These are phyloP conservation scores for Euleptes europaea DNA, from an alignment of 2,113 vertebrate species.

Conservation along the genomic window DNA sequence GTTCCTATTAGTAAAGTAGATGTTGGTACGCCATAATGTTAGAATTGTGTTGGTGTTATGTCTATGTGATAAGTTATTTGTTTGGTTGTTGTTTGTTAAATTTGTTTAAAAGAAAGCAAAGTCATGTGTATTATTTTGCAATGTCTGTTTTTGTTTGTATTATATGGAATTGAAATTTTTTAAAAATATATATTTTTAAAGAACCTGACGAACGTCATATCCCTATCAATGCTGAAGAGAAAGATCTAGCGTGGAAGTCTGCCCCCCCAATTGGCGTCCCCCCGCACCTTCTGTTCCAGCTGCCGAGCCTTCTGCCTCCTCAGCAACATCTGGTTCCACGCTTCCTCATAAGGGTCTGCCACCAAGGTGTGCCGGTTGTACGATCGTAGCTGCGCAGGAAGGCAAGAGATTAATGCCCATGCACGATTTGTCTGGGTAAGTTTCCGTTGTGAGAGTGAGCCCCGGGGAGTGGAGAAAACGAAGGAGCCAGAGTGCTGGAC, in stretches of 20 bases:
- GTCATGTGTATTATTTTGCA: no score
- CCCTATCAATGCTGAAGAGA: background rate
- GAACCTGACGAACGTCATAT: background rate
- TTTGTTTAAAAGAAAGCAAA: no score
- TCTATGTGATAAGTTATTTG: no score
- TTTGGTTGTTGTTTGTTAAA: no score
- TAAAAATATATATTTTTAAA: no score
- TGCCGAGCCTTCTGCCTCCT: slow-evolving; percentile 86
- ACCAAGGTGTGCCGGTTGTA: slow-evolving; percentile 96
- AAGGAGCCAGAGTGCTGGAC: background rate
- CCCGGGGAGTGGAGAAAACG: no score
- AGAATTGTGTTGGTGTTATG: no score
- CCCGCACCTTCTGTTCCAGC: slow-evolving; percentile 86
- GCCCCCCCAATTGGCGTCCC: fast-evolving
- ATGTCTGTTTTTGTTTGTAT: no score
- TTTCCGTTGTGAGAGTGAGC: background rate
- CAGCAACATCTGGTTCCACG: slow-evolving; percentile 86
- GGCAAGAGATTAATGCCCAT: background rate
- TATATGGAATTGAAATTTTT: no score
- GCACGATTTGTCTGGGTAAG: background rate
- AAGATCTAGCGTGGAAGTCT: fast-evolving
- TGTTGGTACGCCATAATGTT: no score
- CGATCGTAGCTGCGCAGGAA: slow-evolving; percentile 83
- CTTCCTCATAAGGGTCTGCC: slow-evolving; percentile 91
- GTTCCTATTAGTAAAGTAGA: no score